These are phyloP conservation scores for Meiosimyza decipiens DNA, from an alignment of 2,888 invertebrate species.

Conservation along the genomic window DNA sequence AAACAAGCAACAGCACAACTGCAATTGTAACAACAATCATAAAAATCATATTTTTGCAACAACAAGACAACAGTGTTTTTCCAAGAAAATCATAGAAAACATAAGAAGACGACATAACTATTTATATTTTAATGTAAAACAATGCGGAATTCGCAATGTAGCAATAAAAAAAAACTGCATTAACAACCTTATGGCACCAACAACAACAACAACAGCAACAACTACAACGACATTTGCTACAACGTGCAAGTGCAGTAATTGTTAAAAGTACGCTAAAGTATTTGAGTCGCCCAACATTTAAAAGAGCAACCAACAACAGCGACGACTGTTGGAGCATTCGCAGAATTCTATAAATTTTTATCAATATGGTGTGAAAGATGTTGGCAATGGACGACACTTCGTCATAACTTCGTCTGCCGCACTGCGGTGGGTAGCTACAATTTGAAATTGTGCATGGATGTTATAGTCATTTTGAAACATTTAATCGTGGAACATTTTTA, in stretches of 20 bases:
- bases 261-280: slow-evolving; percentile 26
- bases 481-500: too few species aligned
- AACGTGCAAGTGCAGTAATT: slow-evolving; percentile 3
- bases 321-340: slow-evolving; percentile 9
- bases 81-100: too few species aligned
- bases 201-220: neutral
- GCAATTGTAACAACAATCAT: slow-evolving; percentile 1
- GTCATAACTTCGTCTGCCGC: slow-evolving; percentile 19
- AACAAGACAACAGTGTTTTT: too few species aligned
- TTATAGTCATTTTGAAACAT: too few species aligned
- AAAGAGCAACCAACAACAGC: too few species aligned
- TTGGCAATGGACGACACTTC: slow-evolving; percentile 27
- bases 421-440: neutral
- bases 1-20: neutral
- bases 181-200: too few species aligned
- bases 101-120: too few species aligned
- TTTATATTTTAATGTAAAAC: too few species aligned
- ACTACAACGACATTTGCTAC: neutral
- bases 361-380: slow-evolving; percentile 34
- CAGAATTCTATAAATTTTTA: slow-evolving; percentile 31
- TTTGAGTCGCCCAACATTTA: slow-evolving; percentile 9
- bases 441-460: too few species aligned
- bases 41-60: too few species aligned
- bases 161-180: too few species aligned
- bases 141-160: too few species aligned